A percentile compares a stretch with the other conserved stretches of the same genome.
Conservation (phyloP, 2,113 vertebrate genomes). For the Chitala chitala region DNA sequence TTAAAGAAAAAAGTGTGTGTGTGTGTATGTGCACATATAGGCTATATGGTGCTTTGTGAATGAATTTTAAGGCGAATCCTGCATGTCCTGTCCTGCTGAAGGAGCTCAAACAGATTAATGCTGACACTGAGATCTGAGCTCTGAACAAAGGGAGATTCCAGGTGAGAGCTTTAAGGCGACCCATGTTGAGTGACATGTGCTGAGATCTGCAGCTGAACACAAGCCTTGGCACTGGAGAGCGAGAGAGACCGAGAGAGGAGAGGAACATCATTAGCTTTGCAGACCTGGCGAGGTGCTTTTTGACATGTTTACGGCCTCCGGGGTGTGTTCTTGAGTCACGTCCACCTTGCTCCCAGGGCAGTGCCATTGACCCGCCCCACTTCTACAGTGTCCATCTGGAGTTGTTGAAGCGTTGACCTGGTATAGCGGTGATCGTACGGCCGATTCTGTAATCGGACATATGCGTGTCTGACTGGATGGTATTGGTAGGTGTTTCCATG, state of each 20-base stretch:
- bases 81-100: conserved; percentile 4
- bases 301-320: not conserved
- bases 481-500: too few species aligned
- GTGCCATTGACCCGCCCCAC: conserved; percentile 6
- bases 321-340: not conserved
- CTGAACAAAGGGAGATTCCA: not conserved
- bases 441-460: conserved; percentile 21
- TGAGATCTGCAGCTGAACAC: too few species aligned
- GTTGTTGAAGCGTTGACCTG: conserved; percentile 9
- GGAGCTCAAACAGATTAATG: not conserved
- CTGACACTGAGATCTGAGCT: not conserved
- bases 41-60: not conserved
- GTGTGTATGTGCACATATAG: too few species aligned
- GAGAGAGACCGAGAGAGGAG: too few species aligned
- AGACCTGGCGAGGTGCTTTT: too few species aligned
- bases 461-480: too few species aligned
- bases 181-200: too few species aligned
- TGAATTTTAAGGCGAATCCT: conserved; percentile 16
- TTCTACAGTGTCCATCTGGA: conserved; percentile 6
- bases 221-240: not conserved
- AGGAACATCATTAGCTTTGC: too few species aligned
- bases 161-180: not conserved
- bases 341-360: conserved; percentile 14
- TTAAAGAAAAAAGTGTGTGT: too few species aligned
- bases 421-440: not conserved